Percentiles rank a stretch among this genome's conserved stretches.
These are phyloP conservation scores for Gastrophysa polygoni DNA, from an alignment of 2,888 invertebrate species.

Conservation along the genomic window DNA sequence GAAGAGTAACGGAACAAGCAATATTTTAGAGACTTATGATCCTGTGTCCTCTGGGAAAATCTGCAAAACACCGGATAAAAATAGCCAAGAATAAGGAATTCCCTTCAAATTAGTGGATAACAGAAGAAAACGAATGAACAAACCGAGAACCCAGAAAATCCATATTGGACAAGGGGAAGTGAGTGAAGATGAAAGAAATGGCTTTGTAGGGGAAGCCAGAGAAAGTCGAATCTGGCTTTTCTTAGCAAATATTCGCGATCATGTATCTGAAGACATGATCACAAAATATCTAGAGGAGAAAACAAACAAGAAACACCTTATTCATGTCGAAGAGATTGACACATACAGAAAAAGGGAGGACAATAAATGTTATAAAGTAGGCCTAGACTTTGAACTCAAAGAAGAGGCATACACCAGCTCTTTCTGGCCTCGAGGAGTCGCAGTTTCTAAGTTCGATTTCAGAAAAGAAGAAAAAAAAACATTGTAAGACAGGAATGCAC, in stretches of 20 bases:
- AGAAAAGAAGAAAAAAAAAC: slow-evolving; percentile 1
- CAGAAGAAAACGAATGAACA: too few species aligned
- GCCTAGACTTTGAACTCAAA: background rate
- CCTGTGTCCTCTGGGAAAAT: too few species aligned
- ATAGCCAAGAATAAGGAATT: too few species aligned
- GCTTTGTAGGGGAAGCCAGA: slow-evolving; percentile 2
- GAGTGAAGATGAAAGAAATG: slow-evolving; percentile 5
- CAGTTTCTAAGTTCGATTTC: slow-evolving; percentile 3
- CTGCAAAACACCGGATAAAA: too few species aligned
- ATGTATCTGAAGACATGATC: slow-evolving; percentile 2
- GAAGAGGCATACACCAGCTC: background rate
- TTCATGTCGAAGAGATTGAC: slow-evolving; percentile 5
- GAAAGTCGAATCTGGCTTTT: slow-evolving; percentile 2
- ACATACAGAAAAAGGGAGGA: slow-evolving; percentile 5
- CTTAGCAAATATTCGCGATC: background rate
- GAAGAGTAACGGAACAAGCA: too few species aligned
- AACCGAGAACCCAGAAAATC: too few species aligned
- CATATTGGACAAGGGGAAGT: background rate
- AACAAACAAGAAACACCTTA: background rate
- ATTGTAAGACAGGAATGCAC: background rate
- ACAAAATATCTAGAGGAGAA: background rate
- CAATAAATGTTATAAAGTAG: slow-evolving; percentile 13
- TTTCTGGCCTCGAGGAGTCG: slow-evolving; percentile 6
- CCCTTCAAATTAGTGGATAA: too few species aligned
- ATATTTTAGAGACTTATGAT: too few species aligned